Evolutionary conservation across 37 sponge, comb jelly and placozoan species (phyloP).

Genomic region (Eunapius fragilis): DNA sequence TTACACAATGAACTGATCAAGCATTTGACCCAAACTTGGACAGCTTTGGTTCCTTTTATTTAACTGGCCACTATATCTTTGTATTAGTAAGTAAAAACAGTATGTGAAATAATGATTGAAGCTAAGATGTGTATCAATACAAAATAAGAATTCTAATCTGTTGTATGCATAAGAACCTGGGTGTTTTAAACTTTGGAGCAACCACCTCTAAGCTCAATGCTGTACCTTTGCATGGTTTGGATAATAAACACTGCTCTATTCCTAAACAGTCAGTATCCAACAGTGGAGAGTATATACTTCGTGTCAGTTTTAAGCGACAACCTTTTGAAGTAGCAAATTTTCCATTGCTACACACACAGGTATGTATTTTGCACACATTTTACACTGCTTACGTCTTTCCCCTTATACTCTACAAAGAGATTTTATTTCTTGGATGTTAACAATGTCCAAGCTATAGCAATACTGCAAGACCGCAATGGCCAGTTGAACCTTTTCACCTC

Average conservation of each 20-base stretch:
- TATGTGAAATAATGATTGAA: too few relatives aligned
- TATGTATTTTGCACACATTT: neutral
- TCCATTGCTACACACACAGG: conserved; percentile 29
- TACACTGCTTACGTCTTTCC: neutral
- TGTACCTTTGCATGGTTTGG: too few relatives aligned
- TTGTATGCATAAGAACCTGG: too few relatives aligned
- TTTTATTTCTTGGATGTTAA: conserved; percentile 4
- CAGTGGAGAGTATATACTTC: neutral
- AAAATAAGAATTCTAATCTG: too few relatives aligned
- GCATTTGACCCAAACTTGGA: conserved; percentile 73
- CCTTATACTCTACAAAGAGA: neutral
- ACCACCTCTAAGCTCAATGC: too few relatives aligned
- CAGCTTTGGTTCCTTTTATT: conserved; percentile 31
- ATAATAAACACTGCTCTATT: too few relatives aligned
- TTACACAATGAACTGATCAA: too few relatives aligned
- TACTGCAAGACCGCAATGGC: conserved; percentile 42
- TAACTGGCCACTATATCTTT: conserved; percentile 68
- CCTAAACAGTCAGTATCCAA: conserved; percentile 16
- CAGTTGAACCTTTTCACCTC: conserved; percentile 79
- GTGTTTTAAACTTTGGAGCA: too few relatives aligned
- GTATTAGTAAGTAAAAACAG: conserved; percentile 5
- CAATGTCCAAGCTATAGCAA: conserved; percentile 57
- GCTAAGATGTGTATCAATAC: too few relatives aligned
- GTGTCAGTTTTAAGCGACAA: conserved; percentile 40
- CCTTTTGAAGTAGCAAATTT: conserved; percentile 40